These are phyloP conservation scores for Torymus auratus DNA, from an alignment of 2,888 invertebrate species.

Conservation along the genomic window DNA sequence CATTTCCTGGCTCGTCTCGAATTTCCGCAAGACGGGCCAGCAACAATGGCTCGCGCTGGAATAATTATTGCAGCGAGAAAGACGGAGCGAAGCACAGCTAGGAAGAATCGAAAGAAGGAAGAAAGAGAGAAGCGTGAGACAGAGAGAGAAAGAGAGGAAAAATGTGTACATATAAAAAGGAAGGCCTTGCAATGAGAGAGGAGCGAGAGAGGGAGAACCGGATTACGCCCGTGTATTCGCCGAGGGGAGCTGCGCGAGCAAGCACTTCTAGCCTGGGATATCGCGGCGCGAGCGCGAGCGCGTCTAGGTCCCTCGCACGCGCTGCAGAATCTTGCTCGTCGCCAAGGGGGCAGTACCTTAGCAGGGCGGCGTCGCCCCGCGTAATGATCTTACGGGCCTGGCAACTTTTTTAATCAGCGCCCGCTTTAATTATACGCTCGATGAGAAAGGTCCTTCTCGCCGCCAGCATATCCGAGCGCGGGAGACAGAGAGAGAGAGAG, in stretches of 20 bases:
- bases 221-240: conserved; percentile 60
- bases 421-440: conserved; percentile 76
- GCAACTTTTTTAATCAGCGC: conserved; percentile 77
- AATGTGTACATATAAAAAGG: conserved; percentile 3
- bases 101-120: conserved; percentile 30
- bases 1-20: conserved; percentile 60
- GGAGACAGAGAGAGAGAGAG: no score
- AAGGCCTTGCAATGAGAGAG: conserved; percentile 23
- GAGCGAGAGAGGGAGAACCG: conserved; percentile 47
- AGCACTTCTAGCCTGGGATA: conserved; percentile 46
- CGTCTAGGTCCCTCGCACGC: conserved; percentile 22
- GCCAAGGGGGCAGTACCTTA: conserved; percentile 40
- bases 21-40: conserved; percentile 60
- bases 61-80: conserved; percentile 58
- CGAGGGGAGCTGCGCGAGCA: conserved; percentile 60
- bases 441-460: conserved; percentile 71
- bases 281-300: conserved; percentile 20
- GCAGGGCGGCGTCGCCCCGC: conserved; percentile 51
- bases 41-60: conserved; percentile 58
- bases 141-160: background rate
- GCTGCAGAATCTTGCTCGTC: conserved; percentile 18
- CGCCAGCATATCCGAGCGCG: conserved; percentile 28
- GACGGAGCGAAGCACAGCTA: conserved; percentile 25
- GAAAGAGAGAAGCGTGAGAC: background rate
- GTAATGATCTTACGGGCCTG: conserved; percentile 75